Percentiles rank a stretch among this genome's conserved stretches.
Conservation (phyloP, 2,113 vertebrate species). For the Natator depressus region DNA sequence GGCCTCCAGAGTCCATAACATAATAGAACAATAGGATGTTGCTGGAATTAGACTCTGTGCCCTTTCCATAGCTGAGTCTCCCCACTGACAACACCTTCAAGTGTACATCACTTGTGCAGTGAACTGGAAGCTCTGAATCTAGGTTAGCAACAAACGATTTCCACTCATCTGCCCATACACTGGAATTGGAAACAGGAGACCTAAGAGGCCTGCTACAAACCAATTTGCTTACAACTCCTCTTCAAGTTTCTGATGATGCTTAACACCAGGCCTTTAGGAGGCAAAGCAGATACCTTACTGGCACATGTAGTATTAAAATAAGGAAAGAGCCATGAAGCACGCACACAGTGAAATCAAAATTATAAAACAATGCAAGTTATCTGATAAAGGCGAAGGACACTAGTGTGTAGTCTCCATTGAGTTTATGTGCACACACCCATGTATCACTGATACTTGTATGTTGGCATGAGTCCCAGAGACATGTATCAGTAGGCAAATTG, state of each 20-base stretch:
- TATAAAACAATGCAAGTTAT: neutral
- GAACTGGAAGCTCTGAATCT: conserved; percentile 31
- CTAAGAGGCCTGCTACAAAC: neutral
- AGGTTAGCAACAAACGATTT: conserved; percentile 52
- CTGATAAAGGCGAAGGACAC: neutral
- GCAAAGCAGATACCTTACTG: conserved; percentile 9
- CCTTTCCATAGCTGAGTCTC: neutral
- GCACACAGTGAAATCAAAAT: conserved; percentile 5
- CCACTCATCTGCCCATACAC: neutral
- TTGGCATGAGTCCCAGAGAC: neutral
- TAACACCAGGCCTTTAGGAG: neutral
- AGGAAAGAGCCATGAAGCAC: neutral
- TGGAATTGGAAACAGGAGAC: neutral
- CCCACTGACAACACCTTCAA: neutral
- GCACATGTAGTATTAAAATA: neutral
- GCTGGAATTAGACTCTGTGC: neutral
- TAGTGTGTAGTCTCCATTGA: neutral
- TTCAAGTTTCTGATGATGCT: neutral
- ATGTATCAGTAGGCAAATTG: neutral
- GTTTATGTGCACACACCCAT: neutral
- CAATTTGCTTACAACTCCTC: neutral
- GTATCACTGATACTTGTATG: neutral
- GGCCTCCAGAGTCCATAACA: neutral
- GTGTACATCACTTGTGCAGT: neutral
- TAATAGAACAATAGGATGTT: neutral